Evolutionary conservation across 2,888 invertebrate species (phyloP).

Genomic region (Microctonus brassicae): DNA sequence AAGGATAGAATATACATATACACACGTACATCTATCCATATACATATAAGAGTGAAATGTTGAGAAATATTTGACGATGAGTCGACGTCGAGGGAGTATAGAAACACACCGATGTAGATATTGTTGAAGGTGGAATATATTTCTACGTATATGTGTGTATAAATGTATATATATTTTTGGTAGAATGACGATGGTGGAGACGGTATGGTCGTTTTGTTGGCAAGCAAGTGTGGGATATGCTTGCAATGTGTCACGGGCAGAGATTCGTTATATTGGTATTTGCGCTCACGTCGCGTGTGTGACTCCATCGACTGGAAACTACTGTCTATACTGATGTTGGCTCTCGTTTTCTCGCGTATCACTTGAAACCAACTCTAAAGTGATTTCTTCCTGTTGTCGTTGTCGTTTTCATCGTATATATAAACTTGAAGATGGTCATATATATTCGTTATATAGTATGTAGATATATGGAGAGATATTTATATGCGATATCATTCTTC

Average conservation of each 20-base stretch:
- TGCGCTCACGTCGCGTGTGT: conserved; percentile 50
- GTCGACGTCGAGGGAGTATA: conserved; percentile 39
- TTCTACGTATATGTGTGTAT: neutral
- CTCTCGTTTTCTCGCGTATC: conserved; percentile 1
- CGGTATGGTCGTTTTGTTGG: conserved; percentile 14
- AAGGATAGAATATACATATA: neutral
- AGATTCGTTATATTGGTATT: conserved; percentile 55
- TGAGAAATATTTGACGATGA: conserved; percentile 21
- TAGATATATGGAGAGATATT: neutral
- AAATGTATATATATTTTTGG: neutral
- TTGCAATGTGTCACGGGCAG: conserved; percentile 66
- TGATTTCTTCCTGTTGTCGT: neutral
- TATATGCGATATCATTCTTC: neutral
- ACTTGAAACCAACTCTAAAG: neutral
- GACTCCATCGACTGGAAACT: conserved; percentile 55
- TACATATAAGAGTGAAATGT: conserved; percentile 10
- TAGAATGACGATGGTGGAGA: conserved; percentile 5
- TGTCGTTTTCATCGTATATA: neutral
- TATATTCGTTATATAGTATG: too few species aligned
- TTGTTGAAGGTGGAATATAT: conserved; percentile 7
- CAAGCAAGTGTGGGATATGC: conserved; percentile 55
- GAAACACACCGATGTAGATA: conserved; percentile 2
- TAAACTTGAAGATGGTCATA: neutral
- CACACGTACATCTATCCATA: too few species aligned
- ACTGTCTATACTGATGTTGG: conserved; percentile 38